Conservation (phyloP, 2,888 invertebrate species). For the Phortica okadai region DNA sequence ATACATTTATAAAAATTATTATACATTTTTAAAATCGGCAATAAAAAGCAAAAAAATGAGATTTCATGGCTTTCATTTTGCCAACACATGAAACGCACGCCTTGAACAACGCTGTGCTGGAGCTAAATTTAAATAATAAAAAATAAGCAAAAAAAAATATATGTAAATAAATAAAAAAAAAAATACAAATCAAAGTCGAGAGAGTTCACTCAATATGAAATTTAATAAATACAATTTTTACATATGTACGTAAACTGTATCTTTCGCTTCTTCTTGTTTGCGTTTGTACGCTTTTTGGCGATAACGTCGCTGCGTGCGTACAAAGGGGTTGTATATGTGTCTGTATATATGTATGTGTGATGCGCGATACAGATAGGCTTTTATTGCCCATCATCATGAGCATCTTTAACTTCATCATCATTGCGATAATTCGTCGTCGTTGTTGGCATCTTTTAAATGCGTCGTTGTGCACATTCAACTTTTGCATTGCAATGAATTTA, state of each 20-base stretch:
- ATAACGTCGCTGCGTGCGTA: not conserved
- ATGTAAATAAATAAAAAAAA: not conserved
- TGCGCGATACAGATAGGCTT: not conserved
- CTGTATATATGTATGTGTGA: not conserved
- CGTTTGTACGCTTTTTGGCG: conserved; percentile 3
- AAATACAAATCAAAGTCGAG: not conserved
- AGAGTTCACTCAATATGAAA: not conserved
- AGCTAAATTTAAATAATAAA: conserved; percentile 14
- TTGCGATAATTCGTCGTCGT: conserved; percentile 20
- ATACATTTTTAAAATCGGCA: not conserved
- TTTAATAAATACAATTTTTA: conserved; percentile 17
- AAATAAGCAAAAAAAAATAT: not conserved
- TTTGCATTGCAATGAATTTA: conserved; percentile 18
- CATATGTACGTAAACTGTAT: not conserved
- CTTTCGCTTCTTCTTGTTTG: not conserved
- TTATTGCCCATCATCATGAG: conserved; percentile 3
- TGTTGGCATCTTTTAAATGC: not conserved
- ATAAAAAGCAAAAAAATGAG: not conserved
- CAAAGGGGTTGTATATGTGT: not conserved
- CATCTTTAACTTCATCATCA: conserved; percentile 2
- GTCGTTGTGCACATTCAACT: conserved; percentile 11
- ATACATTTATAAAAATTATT: not conserved
- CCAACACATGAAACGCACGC: not conserved
- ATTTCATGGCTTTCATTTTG: not conserved
- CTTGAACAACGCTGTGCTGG: not conserved